These are phyloP conservation scores for Acrocephalus arundinaceus DNA, from an alignment of 2,113 vertebrate genomes.

Conservation along the genomic window DNA sequence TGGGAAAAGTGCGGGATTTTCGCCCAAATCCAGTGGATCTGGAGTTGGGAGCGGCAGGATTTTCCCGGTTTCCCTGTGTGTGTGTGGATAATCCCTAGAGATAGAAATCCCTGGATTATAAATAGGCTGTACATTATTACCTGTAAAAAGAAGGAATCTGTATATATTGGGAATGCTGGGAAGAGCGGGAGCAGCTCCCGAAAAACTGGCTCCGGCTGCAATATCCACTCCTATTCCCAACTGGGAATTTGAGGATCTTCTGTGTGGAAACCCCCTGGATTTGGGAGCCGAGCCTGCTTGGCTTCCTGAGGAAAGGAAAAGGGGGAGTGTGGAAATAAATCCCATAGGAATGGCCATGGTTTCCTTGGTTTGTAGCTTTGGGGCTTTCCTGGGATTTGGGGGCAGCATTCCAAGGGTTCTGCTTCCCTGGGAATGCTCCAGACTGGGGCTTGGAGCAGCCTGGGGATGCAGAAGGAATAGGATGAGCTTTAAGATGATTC, in stretches of 20 bases:
- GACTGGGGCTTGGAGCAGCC: background rate
- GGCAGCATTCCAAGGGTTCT: background rate
- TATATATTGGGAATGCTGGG: conserved; percentile 73
- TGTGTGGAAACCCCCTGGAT: background rate
- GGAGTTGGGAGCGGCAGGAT: background rate
- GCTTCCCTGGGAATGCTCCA: background rate
- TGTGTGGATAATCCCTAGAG: background rate
- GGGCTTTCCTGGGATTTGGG: background rate
- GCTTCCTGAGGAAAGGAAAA: background rate
- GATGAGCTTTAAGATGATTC: background rate
- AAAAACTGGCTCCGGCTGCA: background rate
- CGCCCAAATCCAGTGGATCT: background rate
- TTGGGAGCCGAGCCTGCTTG: background rate
- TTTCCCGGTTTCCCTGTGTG: background rate
- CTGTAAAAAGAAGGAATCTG: conserved; percentile 76
- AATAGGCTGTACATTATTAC: conserved; percentile 72
- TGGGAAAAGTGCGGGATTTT: background rate
- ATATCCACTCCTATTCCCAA: background rate
- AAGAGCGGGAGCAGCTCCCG: conserved; percentile 16
- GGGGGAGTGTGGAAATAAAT: background rate
- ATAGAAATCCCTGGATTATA: background rate
- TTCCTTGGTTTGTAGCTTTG: background rate
- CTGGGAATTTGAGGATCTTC: background rate
- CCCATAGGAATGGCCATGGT: background rate
- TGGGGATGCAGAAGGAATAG: background rate